These are phyloP conservation scores for Odontophorus gujanensis DNA, from an alignment of 2,113 vertebrate genomes.

Conservation along the genomic window DNA sequence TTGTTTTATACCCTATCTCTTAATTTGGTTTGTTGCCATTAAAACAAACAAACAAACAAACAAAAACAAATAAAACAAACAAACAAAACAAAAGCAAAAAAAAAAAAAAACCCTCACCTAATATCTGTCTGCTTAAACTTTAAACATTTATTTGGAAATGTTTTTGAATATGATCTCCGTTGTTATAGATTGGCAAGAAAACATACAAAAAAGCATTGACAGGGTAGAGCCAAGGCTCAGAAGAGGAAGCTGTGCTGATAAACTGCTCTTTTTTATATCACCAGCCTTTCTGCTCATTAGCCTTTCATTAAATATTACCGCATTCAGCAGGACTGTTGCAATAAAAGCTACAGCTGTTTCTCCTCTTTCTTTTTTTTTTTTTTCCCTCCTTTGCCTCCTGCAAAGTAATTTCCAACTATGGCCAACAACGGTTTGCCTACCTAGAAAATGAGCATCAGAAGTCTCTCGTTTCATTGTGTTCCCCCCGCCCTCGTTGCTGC, in stretches of 20 bases:
- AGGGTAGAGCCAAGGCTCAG: not conserved
- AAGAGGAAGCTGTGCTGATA: not conserved
- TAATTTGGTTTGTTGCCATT: not conserved
- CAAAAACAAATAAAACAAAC: too few species aligned
- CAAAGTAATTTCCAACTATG: not conserved
- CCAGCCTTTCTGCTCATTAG: not conserved
- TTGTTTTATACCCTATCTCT: conserved; percentile 20
- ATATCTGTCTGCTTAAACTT: not conserved
- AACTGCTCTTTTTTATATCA: not conserved
- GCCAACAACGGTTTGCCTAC: not conserved
- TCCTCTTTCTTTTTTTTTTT: not conserved
- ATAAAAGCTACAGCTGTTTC: conserved; percentile 44
- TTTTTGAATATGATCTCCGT: not conserved
- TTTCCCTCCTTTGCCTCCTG: not conserved
- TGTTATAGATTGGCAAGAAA: not conserved
- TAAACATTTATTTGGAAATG: not conserved
- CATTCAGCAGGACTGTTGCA: not conserved
- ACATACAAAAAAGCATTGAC: too few species aligned
- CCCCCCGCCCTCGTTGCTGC: not conserved
- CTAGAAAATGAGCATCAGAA: not conserved
- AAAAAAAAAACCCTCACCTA: not conserved
- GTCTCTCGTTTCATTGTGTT: not conserved
- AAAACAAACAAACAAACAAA: too few species aligned
- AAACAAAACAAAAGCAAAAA: too few species aligned
- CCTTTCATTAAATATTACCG: not conserved